Percentiles rank a stretch among this genome's conserved stretches.
Evolutionary conservation across 2,888 invertebrate genomes (phyloP).

Genomic region (Disparrhopalites patrizii): DNA sequence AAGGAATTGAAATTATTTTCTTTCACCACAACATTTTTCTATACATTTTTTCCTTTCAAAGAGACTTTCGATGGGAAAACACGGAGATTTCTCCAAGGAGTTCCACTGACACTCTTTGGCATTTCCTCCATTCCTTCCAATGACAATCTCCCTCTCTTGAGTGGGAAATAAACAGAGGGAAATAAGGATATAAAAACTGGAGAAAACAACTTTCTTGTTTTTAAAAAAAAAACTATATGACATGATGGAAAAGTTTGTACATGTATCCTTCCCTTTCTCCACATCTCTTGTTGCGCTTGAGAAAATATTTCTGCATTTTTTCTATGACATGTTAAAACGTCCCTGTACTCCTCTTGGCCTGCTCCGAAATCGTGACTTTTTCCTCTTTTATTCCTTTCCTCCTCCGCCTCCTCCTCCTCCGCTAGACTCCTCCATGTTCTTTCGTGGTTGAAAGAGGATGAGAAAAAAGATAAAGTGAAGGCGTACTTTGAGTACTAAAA

Average conservation of each 20-base stretch:
- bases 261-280: constrained; percentile 12
- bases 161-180: not conserved
- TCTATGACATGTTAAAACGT: constrained; percentile 30
- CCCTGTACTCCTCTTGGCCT: constrained; percentile 21
- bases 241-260: constrained; percentile 25
- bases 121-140: not conserved
- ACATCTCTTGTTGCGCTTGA: not conserved
- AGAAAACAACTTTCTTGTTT: no score
- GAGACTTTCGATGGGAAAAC: no score
- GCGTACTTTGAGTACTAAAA: constrained; percentile 23
- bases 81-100: not conserved
- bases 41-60: no score
- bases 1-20: no score
- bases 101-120: not conserved
- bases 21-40: no score
- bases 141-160: not conserved
- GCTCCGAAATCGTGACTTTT: not conserved
- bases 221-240: constrained; percentile 27
- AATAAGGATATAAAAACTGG: not conserved
- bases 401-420: not conserved
- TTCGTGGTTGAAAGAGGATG: not conserved
- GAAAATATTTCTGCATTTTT: constrained; percentile 21
- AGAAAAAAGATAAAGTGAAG: constrained; percentile 22
- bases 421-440: not conserved
- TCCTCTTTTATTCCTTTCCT: not conserved